Base-by-base conservation (phyloP, 1,140 invertebrate genomes). In the Scaptomyza pallida region DNA sequence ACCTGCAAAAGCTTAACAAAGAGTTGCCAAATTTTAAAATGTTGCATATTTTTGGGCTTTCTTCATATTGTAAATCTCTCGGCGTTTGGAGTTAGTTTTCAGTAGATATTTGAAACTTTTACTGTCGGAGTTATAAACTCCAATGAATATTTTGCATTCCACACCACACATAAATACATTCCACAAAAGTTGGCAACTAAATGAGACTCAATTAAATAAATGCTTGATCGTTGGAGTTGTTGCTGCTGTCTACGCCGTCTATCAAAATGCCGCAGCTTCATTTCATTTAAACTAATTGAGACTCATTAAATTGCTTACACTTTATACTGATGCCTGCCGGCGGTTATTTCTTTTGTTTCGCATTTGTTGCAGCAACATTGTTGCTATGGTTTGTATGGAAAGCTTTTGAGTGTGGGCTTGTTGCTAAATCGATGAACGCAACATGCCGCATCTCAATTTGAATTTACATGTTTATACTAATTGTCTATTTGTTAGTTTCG, bases 231-330 rank as follows among this genome's bases (percentile, higher is more conserved):
- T 30, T 48, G 56, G 10, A 56, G 59, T 57, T 56, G 21, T 43
- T 50, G 15, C 15, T 37, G 33, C 3, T 37, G 62, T 69, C 37
- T 64, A 41, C 47, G 33, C 17, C 51, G 50, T 82, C 23, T 45
- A 69, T 78, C 59, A 65, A 77, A 68, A 59, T 61, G 63, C 41
- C 23, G 47, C 63, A 61, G 47, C 56, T 78, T 74, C 51, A 65
- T 52, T 82, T 70, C 56, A 72, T 72, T 80, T 59, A 59, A 80
- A 67, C 77, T 76, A 79, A 79, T 81, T 81, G 68, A 77, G 48
- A 26, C 48, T 62, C 59, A 81, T 81, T 73, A 69, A 70, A 50
- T 47, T 41, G 43, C 48, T 41, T 19, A n/a, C 40, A 67, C 40
- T 40, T 68, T 78, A 23, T 43, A 9, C 9, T 47, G 16, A 26